Base-by-base conservation (phyloP, 2,797 vertebrate genomes). In the Enteromius treurensis region DNA sequence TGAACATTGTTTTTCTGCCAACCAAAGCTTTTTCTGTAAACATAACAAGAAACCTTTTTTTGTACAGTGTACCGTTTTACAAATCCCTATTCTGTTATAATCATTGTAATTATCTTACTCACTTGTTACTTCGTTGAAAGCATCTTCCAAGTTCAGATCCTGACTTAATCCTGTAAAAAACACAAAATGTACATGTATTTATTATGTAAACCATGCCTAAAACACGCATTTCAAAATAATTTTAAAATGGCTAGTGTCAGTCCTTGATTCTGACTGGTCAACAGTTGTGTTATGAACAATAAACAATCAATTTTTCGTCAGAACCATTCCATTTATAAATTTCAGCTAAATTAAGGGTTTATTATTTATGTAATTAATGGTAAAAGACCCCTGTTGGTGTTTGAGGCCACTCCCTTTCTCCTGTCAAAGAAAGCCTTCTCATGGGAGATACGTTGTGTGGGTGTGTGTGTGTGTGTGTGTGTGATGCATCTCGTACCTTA, bases 81-180 rank as follows among this genome's bases (percentile, higher is more conserved):
- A 42, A 40, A 76, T 58, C 2, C 2, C 4, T n/a, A 42, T 60
- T 19, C 7, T 60, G 14, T 37, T 42, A 10, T 64, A 65, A 68
- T 77, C 32, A n/a, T 51, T 26, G 42, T 77, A 13, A 21, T 6
- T 79, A 14, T 65, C n/a, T 8, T 45, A 95, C 96, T 95, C 91
- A 97, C 96, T n/a, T 81, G 87, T 47, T 62, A 87, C 85, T 42
- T 86, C 89, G 15, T 17, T 51, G 29, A 97, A 4, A 32, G 95
- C 96, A 84, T 96, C 96, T 4, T 70, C 1, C 85, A 96, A 90
- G 6, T 0, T 14, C 0, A 96, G 83, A 1, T 64, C 89, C 83
- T 93, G 89, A 65, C 90, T 80, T 69, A 87, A 71, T 45, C 80
- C 90, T 91, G 53, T 8, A 86, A 86, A 23, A 84, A 58, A 79